Evolutionary conservation across 2,113 vertebrate species (phyloP), one percentile per base, ranked within the genome.

Genomic region (Astatoreochromis straeleni): DNA sequence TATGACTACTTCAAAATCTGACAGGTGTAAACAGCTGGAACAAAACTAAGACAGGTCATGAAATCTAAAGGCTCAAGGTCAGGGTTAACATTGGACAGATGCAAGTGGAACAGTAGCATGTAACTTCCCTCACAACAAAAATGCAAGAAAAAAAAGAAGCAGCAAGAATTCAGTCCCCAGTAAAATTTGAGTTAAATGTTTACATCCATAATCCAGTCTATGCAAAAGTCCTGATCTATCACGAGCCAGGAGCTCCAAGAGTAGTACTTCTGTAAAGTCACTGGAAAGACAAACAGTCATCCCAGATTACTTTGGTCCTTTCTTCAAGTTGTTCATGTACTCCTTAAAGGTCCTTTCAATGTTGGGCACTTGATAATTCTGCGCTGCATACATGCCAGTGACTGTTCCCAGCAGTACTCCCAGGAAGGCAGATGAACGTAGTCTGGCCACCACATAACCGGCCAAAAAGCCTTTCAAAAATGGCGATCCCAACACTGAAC

Each of bases 391-490:
- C n/a, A 99, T 96, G 42, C 99, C 99, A 0, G 98, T 97, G 94
- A 97, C 96, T 16, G 98, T 97, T 78, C 99, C 99, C 38, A 97
- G 94, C 9, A 97, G 91, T 65, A 99, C 96, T 9, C 98, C 99
- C 85, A 99, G 81, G 38, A 99, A 92, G 2, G 98, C 98, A 0
- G 99, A 98, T 73, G 98, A 97, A 42, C 98, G 98, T 3, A 99
- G 96, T 68, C 97, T 99, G 80, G 98, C 98, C 58, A 98, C 95
- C 75, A 99, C 57, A 89, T 99, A 99, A 3, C 99, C 99, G 0
- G 98, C 98, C 92, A 99, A 90, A 88, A 98, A 98, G 53, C 98
- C 99, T 81, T 99, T 99, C 86, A 99, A 93, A 11, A 99, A 97
- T 1, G 98, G 98, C 2, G 98, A 99, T 19, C 97, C 97, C 84